Percentiles rank a stretch among this genome's conserved stretches.
phyloP scores from a whole-genome alignment of 2,888 invertebrate species.

The Chouioia cunea region DNA sequence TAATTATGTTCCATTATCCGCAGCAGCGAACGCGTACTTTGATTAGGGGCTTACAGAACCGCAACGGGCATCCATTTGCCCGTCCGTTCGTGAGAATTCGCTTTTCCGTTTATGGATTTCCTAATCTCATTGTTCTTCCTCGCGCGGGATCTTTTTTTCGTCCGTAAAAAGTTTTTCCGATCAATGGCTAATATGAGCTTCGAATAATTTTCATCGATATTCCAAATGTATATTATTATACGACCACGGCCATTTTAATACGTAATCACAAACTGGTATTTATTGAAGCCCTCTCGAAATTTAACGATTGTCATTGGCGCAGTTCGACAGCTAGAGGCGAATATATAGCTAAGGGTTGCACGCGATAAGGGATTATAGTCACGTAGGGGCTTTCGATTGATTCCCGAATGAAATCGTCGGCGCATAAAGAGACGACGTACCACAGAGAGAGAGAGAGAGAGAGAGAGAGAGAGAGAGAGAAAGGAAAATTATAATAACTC shows the following conservation, averaged over 20 bases:
- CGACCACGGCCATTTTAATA: no score
- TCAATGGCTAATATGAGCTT: no score
- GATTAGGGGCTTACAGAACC: slow-evolving; percentile 33
- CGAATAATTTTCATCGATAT: no score
- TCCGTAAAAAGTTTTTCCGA: no score
- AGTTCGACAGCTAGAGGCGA: slow-evolving; percentile 1
- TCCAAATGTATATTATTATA: no score
- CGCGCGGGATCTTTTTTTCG: no score
- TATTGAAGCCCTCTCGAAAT: not conserved
- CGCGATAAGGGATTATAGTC: slow-evolving; percentile 55
- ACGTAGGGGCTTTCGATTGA: slow-evolving; percentile 55
- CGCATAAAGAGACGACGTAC: slow-evolving; percentile 7
- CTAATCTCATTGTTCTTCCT: no score
- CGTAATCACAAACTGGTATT: no score
- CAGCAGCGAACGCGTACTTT: slow-evolving; percentile 2
- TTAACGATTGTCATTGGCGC: slow-evolving; percentile 2
- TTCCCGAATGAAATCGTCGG: slow-evolving; percentile 54
- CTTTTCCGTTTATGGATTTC: no score
- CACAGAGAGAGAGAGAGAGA: not conserved
- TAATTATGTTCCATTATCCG: slow-evolving; percentile 32
- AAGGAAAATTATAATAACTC: slow-evolving; percentile 54
- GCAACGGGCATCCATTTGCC: slow-evolving; percentile 22
- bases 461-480: slow-evolving; percentile 6
- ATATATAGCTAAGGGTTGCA: no score
- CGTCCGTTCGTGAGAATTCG: no score